phyloP scores from a whole-genome alignment of 2,113 vertebrate species.

The Lycocorax pyrrhopterus region DNA sequence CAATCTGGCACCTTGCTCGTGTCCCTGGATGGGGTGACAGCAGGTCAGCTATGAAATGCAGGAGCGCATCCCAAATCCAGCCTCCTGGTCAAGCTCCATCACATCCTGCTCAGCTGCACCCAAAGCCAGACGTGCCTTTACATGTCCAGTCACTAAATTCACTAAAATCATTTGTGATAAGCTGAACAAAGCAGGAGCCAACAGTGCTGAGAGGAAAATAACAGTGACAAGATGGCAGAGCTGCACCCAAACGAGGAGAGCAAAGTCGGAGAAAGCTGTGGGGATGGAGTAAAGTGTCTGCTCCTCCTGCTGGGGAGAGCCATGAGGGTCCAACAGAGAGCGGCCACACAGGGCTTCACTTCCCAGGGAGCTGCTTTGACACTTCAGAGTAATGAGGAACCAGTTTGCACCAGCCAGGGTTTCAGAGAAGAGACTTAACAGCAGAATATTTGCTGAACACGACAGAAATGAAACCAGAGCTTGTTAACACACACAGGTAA shows the following conservation, averaged over 20 bases:
- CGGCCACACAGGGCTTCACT: not conserved
- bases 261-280: not conserved
- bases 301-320: not conserved
- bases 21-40: not conserved
- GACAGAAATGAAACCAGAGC: not conserved
- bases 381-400: not conserved
- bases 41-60: not conserved
- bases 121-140: not conserved
- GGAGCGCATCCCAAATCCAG: not conserved
- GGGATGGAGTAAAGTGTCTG: rapidly evolving
- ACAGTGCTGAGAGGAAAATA: not conserved
- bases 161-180: not conserved
- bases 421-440: not conserved
- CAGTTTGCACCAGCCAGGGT: not conserved
- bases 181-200: not conserved
- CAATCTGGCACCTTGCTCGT: not conserved
- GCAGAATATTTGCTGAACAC: not conserved
- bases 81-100: not conserved
- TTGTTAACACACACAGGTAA: not conserved
- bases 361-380: not conserved
- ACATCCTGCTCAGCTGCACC: not conserved
- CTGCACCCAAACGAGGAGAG: not conserved
- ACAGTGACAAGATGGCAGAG: not conserved
- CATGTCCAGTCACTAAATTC: not conserved
- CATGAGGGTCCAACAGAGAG: not conserved